phyloP scores from a whole-genome alignment of 2,888 invertebrate genomes.

The Stegophylla sp. region DNA sequence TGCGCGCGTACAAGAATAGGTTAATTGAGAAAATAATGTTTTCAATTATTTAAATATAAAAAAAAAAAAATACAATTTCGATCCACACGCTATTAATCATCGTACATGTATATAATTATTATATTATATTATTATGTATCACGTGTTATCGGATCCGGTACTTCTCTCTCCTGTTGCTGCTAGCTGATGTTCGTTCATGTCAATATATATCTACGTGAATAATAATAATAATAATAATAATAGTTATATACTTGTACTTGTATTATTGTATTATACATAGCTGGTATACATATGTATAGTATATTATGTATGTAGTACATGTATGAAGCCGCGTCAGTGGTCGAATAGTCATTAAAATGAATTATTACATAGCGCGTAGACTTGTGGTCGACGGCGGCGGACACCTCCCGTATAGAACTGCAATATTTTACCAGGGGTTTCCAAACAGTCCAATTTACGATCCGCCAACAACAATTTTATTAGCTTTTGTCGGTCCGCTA shows the following conservation, averaged over 20 bases:
- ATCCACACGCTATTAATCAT: constrained; percentile 17
- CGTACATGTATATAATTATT: neutral
- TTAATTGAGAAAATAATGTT: constrained; percentile 8
- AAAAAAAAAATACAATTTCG: neutral
- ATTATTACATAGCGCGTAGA: constrained; percentile 34
- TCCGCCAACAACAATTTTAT: too few species aligned
- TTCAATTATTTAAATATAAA: neutral
- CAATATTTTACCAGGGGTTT: too few species aligned
- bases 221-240: neutral
- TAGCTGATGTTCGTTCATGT: neutral
- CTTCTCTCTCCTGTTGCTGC: too few species aligned
- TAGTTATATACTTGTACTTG: too few species aligned
- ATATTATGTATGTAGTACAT: neutral
- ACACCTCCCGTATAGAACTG: neutral
- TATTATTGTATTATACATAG: too few species aligned
- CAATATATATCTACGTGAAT: neutral
- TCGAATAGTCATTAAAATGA: constrained; percentile 33
- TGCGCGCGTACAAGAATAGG: neutral
- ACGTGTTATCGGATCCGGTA: too few species aligned
- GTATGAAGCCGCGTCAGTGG: constrained; percentile 2
- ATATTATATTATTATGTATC: too few species aligned
- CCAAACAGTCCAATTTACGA: too few species aligned
- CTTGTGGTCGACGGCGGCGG: neutral
- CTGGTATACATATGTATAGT: too few species aligned
- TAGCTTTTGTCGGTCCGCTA: too few species aligned